Conservation (phyloP, 2,797 vertebrate species). For the Coendou prehensilis region DNA sequence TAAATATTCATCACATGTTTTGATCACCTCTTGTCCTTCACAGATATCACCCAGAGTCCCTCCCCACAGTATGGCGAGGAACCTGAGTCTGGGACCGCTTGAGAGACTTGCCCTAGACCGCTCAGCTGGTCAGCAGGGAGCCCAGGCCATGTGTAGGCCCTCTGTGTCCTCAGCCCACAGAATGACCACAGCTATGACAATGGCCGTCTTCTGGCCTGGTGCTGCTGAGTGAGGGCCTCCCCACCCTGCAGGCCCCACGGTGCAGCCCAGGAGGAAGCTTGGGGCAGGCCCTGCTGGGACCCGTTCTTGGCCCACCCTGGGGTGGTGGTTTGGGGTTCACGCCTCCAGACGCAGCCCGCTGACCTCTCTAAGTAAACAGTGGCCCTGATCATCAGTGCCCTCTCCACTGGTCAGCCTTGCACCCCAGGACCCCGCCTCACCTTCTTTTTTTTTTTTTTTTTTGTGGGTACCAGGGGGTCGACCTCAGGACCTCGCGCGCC, state of each 20-base stretch:
- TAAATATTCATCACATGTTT: not conserved
- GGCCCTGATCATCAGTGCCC: not conserved
- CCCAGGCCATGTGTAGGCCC: not conserved
- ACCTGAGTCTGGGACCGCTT: not conserved
- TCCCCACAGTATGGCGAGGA: not conserved
- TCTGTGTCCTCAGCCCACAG: not conserved
- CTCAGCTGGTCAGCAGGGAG: no score
- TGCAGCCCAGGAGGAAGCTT: not conserved
- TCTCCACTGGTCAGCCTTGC: not conserved
- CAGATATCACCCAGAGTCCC: not conserved
- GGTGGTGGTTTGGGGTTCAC: not conserved
- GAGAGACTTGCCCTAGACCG: not conserved
- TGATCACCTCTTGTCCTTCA: not conserved
- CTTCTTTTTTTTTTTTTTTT: no score
- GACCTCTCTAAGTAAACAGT: not conserved
- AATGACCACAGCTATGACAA: not conserved
- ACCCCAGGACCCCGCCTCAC: not conserved
- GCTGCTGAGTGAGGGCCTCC: not conserved
- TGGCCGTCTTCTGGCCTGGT: not conserved
- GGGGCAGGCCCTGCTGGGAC: accelerated
- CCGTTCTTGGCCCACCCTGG: not conserved
- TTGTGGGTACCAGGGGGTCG: no score
- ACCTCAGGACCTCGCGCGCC: no score
- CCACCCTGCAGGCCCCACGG: not conserved
- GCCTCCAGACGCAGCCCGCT: not conserved